phyloP scores from a whole-genome alignment of 2,797 vertebrate genomes.

The Geotrypetes seraphini region DNA sequence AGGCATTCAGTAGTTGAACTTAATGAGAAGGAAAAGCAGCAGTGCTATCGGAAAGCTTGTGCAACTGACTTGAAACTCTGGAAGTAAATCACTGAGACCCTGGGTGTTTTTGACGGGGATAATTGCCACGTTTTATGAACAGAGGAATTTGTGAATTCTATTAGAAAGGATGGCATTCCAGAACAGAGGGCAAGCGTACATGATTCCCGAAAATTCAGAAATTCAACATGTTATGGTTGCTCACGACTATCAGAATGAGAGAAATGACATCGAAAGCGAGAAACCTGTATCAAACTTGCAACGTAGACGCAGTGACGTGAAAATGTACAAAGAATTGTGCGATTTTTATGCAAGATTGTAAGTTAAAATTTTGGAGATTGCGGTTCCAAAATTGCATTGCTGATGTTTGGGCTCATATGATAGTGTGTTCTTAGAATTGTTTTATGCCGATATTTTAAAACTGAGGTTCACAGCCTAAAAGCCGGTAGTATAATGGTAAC shows the following conservation, averaged over 20 bases:
- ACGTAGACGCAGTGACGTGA: constrained; percentile 81
- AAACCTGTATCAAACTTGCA: constrained; percentile 79
- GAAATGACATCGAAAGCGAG: constrained; percentile 59
- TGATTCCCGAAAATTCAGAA: constrained; percentile 75
- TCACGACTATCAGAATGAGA: constrained; percentile 34
- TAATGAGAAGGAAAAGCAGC: constrained; percentile 59
- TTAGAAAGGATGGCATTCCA: constrained; percentile 58
- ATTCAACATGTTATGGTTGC: constrained; percentile 26
- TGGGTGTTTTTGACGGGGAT: no score
- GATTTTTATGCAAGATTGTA: constrained; percentile 95
- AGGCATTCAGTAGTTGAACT: constrained; percentile 33
- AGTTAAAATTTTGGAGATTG: no score
- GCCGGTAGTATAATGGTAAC: no score
- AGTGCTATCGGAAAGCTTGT: constrained; percentile 44
- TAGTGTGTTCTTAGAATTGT: no score
- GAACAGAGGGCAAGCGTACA: constrained; percentile 34
- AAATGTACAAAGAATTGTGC: constrained; percentile 97
- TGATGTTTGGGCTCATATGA: no score
- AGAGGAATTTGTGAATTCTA: no score
- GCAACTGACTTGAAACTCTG: no score
- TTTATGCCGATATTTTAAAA: no score
- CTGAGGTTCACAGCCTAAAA: no score
- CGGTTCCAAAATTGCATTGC: no score
- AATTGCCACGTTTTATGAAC: no score
- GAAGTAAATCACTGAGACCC: constrained; percentile 38